Conservation (phyloP, 1,140 invertebrate genomes). For the Antheraea mylitta region DNA sequence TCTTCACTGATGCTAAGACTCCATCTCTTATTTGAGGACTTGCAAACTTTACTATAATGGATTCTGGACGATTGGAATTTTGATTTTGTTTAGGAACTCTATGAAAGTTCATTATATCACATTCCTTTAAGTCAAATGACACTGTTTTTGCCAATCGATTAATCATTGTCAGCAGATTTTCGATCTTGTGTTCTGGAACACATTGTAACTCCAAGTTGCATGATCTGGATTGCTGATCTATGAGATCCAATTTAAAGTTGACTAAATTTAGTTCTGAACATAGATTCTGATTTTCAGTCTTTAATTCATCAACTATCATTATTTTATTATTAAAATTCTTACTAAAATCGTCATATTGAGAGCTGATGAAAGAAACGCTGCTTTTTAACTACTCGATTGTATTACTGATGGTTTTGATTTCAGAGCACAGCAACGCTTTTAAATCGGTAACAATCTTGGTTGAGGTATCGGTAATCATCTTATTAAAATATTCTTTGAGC, state of each 20-base stretch:
- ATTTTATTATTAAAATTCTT: not conserved
- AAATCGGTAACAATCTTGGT: not conserved
- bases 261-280: not conserved
- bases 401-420: not conserved
- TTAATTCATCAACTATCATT: not conserved
- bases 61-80: no score
- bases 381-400: not conserved
- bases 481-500: not conserved
- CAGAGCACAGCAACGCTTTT: not conserved
- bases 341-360: no score
- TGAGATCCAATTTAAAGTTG: not conserved
- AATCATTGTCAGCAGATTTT: slow-evolving; percentile 24
- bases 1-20: slow-evolving; percentile 9
- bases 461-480: not conserved
- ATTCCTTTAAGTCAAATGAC: not conserved
- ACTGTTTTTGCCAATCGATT: slow-evolving; percentile 21
- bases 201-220: no score
- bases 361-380: not conserved
- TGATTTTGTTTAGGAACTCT: no score
- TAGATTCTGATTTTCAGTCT: not conserved
- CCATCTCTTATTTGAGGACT: no score
- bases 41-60: no score
- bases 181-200: no score
- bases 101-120: no score
- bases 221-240: no score